Percentiles rank a stretch among this genome's conserved stretches.
phyloP scores from a whole-genome alignment of 2,797 vertebrate genomes.

The Anas bernieri region DNA sequence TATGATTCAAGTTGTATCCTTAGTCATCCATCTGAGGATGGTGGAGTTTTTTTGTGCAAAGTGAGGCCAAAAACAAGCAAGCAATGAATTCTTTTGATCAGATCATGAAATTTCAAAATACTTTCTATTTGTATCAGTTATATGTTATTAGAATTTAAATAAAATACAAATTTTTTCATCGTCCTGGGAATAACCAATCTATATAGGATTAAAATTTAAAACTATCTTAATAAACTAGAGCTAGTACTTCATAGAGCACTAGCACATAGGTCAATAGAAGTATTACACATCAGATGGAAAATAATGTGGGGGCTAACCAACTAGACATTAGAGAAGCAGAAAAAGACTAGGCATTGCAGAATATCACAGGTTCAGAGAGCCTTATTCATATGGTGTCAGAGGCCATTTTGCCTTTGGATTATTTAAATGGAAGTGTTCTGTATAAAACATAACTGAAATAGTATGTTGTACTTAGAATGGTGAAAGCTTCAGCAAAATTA shows the following conservation, averaged over 20 bases:
- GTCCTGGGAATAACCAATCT: neutral
- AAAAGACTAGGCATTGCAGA: neutral
- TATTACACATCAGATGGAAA: neutral
- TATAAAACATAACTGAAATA: neutral
- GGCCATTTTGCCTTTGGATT: neutral
- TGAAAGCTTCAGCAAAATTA: neutral
- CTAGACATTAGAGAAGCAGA: neutral
- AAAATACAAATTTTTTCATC: neutral
- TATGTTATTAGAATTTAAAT: neutral
- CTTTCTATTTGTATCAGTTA: neutral
- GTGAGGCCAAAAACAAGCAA: neutral
- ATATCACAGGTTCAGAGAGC: neutral
- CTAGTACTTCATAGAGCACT: neutral
- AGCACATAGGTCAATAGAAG: neutral
- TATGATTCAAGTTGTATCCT: neutral
- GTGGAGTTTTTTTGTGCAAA: neutral
- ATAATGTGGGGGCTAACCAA: neutral
- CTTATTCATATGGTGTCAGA: neutral
- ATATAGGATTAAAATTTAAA: neutral
- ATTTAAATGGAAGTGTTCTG: neutral
- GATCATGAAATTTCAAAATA: neutral
- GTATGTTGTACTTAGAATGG: neutral
- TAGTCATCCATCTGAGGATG: neutral
- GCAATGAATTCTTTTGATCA: neutral
- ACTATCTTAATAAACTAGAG: neutral